These are phyloP conservation scores for Ryuthela nishihirai DNA, from an alignment of 2,888 invertebrate genomes.

Conservation along the genomic window DNA sequence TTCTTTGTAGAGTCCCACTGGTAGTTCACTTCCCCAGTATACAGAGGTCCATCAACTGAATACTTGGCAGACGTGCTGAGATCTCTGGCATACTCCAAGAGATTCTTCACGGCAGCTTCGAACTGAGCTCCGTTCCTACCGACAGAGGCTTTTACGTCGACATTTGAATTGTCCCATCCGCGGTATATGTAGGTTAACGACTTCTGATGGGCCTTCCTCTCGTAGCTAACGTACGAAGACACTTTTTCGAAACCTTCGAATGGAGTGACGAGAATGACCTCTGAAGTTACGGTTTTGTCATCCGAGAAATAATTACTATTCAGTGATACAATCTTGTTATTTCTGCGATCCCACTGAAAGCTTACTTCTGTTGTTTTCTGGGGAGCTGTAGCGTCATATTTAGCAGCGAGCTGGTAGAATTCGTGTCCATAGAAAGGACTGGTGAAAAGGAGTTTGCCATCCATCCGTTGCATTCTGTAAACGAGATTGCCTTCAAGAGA, in stretches of 20 bases:
- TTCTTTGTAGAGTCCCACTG: conserved; percentile 10
- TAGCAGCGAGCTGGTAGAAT: conserved; percentile 10
- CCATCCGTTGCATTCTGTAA: conserved; percentile 13
- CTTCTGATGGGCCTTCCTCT: background rate
- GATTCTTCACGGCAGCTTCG: conserved; percentile 7
- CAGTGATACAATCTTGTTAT: conserved; percentile 9
- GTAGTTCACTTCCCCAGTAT: conserved; percentile 2
- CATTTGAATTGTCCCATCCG: background rate
- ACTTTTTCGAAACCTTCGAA: conserved; percentile 7
- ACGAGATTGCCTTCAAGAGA: conserved; percentile 8
- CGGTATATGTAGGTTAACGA: conserved; percentile 5
- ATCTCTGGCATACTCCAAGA: conserved; percentile 1
- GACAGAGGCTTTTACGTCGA: conserved; percentile 1
- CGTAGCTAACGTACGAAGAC: background rate
- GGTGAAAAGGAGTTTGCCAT: conserved; percentile 16
- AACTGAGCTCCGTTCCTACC: conserved; percentile 1
- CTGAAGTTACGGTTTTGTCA: background rate
- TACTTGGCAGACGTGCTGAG: conserved; percentile 15
- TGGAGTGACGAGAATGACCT: conserved; percentile 17
- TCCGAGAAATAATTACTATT: conserved; percentile 13
- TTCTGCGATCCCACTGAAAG: conserved; percentile 12
- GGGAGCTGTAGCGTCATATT: conserved; percentile 16
- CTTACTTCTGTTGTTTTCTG: conserved; percentile 19
- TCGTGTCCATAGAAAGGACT: conserved; percentile 23
- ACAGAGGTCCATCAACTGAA: background rate